Conservation (phyloP, 1,140 invertebrate genomes). For the Prorops nasuta region DNA sequence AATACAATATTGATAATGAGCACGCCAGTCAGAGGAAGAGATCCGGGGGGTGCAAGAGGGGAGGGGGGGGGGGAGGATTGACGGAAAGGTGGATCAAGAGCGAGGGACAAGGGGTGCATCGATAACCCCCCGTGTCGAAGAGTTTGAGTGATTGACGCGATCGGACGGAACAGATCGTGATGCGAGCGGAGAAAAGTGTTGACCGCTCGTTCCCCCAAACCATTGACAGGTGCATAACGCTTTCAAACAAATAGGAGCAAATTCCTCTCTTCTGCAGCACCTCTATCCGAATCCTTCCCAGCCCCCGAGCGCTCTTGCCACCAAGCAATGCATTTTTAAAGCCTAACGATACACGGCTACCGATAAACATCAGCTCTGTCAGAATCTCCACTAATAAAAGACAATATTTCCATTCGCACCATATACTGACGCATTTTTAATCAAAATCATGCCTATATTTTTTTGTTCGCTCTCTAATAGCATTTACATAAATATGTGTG, state of each 20-base stretch:
- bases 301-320: neutral
- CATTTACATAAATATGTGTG: too few relatives aligned
- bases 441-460: too few relatives aligned
- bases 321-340: conserved; percentile 29
- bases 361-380: conserved; percentile 31
- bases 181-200: conserved; percentile 33
- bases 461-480: too few relatives aligned
- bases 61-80: neutral
- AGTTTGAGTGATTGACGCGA: conserved; percentile 45
- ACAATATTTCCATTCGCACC: too few relatives aligned
- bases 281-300: neutral
- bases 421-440: too few relatives aligned
- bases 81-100: neutral
- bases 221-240: conserved; percentile 38
- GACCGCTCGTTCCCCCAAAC: conserved; percentile 25
- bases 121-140: conserved; percentile 33
- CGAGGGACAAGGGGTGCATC: conserved; percentile 10
- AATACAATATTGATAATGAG: conserved; percentile 43
- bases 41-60: neutral
- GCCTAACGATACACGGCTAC: conserved; percentile 19
- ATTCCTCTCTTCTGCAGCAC: conserved; percentile 17
- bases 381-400: too few relatives aligned
- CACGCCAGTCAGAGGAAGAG: conserved; percentile 17
- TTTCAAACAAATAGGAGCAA: conserved; percentile 38
- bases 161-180: conserved; percentile 37